Evolutionary conservation across 2,888 invertebrate genomes (phyloP).

Genomic region (Pterostichus madidus): DNA sequence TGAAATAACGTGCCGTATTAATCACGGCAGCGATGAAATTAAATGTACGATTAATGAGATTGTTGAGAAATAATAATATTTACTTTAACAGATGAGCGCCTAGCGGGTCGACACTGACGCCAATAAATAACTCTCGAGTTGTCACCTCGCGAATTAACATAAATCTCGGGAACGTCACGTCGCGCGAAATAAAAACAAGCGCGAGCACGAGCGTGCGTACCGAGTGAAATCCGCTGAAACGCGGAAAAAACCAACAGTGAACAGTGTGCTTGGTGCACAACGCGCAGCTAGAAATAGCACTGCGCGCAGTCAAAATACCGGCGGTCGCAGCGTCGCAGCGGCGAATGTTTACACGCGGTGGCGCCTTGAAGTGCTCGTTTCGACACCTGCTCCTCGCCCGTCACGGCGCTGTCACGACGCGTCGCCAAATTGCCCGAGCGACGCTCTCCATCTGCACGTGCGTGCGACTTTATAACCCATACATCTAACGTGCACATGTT

Average conservation of each 20-base stretch:
- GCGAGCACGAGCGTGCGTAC: conserved; percentile 34
- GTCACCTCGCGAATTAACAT: conserved; percentile 67
- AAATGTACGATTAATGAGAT: conserved; percentile 66
- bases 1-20: conserved; percentile 56
- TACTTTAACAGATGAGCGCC: conserved; percentile 67
- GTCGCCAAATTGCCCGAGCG: conserved; percentile 61
- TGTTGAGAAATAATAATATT: conserved; percentile 67
- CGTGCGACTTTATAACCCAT: conserved; percentile 36
- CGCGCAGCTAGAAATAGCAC: conserved; percentile 32
- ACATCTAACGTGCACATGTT: conserved; percentile 19
- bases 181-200: conserved; percentile 58
- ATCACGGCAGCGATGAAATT: conserved; percentile 62
- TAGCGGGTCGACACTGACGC: conserved; percentile 56
- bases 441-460: conserved; percentile 41
- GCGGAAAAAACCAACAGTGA: conserved; percentile 53
- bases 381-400: conserved; percentile 71
- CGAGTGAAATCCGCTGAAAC: conserved; percentile 53
- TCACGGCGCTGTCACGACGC: conserved; percentile 69
- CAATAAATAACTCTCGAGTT: conserved; percentile 63
- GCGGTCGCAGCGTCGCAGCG: conserved; percentile 39
- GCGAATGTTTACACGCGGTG: conserved; percentile 70
- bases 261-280: no score
- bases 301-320: conserved; percentile 69
- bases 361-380: conserved; percentile 71
- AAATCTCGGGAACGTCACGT: conserved; percentile 60